A percentile compares a stretch with the other conserved stretches of the same genome.
Evolutionary conservation across 64 coral and sea anemone species (phyloP).

Genomic region (Stylophora pistillata): DNA sequence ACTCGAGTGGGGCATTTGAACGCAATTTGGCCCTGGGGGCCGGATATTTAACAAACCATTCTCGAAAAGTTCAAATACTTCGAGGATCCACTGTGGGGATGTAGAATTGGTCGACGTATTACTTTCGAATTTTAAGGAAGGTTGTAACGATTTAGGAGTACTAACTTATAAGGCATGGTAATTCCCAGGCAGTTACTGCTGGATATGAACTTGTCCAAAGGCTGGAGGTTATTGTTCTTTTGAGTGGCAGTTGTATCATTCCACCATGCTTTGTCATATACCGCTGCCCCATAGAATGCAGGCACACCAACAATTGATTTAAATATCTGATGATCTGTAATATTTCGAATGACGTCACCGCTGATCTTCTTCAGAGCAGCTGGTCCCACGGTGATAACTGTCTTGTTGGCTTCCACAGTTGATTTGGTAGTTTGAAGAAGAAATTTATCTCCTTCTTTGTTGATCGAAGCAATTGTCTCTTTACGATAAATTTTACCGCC

Average conservation of each 20-base stretch:
- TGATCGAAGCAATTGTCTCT: slow-evolving; percentile 11
- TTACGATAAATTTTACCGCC: slow-evolving; percentile 15
- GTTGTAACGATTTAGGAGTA: neutral
- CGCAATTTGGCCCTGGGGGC: no score
- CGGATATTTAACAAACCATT: no score
- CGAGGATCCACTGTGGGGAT: no score
- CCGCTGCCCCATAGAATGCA: slow-evolving; percentile 29
- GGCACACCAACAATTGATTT: slow-evolving; percentile 33
- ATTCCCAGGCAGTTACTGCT: slow-evolving; percentile 15
- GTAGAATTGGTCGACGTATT: no score
- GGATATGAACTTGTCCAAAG: slow-evolving; percentile 7
- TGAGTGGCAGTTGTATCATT: neutral
- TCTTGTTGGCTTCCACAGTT: slow-evolving; percentile 13
- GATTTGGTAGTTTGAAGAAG: neutral
- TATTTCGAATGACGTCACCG: slow-evolving; percentile 7
- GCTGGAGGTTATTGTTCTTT: neutral
- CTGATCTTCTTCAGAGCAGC: slow-evolving; percentile 2
- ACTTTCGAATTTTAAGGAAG: neutral
- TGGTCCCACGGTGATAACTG: neutral
- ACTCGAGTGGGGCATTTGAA: no score
- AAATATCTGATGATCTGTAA: slow-evolving; percentile 1
- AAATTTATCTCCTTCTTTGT: neutral
- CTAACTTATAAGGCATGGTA: slow-evolving; percentile 31
- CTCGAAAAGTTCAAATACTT: no score
- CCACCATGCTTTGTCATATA: slow-evolving; percentile 26